Conservation (phyloP, 2,797 vertebrate genomes). For the Mus caroli region DNA sequence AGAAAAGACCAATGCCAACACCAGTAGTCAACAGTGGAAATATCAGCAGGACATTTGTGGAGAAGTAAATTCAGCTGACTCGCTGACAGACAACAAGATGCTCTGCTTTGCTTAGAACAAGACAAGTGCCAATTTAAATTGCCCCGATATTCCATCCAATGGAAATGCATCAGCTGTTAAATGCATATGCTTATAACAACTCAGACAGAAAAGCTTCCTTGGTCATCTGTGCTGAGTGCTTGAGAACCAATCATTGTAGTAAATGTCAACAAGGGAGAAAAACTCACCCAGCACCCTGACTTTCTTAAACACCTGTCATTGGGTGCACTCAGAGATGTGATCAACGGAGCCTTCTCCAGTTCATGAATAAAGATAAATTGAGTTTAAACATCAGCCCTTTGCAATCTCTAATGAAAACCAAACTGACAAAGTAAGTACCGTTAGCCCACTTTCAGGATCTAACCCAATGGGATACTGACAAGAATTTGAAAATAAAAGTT, state of each 20-base stretch:
- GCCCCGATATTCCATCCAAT: background rate
- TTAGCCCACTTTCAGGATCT: background rate
- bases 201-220: too few species aligned
- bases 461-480: background rate
- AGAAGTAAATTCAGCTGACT: too few species aligned
- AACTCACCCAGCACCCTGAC: background rate
- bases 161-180: background rate
- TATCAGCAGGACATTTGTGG: background rate
- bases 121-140: background rate
- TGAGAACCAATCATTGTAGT: background rate
- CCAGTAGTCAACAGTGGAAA: background rate
- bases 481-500: background rate
- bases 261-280: background rate
- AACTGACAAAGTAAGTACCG: background rate
- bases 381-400: background rate
- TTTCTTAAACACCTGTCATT: background rate
- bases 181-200: background rate
- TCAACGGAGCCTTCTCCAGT: background rate
- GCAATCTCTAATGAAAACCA: background rate
- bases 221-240: background rate
- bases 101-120: background rate
- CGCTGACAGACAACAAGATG: background rate
- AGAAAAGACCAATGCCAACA: background rate
- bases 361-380: background rate
- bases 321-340: background rate